A percentile compares a stretch with the other conserved stretches of the same genome.
These are phyloP conservation scores for Maconellicoccus hirsutus DNA, from an alignment of 1,140 invertebrate genomes.

Conservation along the genomic window DNA sequence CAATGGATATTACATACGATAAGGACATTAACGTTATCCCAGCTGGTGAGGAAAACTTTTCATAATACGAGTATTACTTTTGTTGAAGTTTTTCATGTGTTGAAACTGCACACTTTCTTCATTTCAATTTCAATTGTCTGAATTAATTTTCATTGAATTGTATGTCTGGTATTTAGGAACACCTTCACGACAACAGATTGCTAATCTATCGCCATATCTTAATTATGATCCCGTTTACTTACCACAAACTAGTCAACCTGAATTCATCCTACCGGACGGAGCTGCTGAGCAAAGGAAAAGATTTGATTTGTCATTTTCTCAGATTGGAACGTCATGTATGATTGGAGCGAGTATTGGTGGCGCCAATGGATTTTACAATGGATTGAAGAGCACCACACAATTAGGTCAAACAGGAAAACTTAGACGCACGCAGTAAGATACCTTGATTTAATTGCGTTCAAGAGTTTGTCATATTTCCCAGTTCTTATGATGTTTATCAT, in stretches of 20 bases:
- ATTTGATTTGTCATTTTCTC: constrained; percentile 81
- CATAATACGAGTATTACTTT: neutral
- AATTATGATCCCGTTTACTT: constrained; percentile 82
- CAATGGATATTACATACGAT: neutral
- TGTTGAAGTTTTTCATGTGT: neutral
- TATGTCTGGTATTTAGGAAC: too few species aligned
- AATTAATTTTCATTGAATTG: neutral
- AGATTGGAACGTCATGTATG: constrained; percentile 81
- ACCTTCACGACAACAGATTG: neutral
- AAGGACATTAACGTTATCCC: neutral
- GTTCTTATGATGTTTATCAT: too few species aligned
- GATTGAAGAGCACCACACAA: constrained; percentile 66
- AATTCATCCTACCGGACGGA: constrained; percentile 88
- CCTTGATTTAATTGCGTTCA: neutral
- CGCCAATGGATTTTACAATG: constrained; percentile 69
- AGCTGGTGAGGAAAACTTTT: neutral
- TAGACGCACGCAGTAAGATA: constrained; percentile 72
- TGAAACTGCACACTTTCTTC: neutral
- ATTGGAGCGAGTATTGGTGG: constrained; percentile 74
- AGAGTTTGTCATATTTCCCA: too few species aligned
- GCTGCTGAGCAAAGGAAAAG: constrained; percentile 57
- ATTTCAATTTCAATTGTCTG: neutral
- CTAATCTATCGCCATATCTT: constrained; percentile 62
- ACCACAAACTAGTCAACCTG: constrained; percentile 59
- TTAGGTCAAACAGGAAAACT: constrained; percentile 78